Evolutionary conservation across 2,113 vertebrate species (phyloP), one percentile per base, ranked within the genome.

Genomic region (Ancistrus triradiatus): DNA sequence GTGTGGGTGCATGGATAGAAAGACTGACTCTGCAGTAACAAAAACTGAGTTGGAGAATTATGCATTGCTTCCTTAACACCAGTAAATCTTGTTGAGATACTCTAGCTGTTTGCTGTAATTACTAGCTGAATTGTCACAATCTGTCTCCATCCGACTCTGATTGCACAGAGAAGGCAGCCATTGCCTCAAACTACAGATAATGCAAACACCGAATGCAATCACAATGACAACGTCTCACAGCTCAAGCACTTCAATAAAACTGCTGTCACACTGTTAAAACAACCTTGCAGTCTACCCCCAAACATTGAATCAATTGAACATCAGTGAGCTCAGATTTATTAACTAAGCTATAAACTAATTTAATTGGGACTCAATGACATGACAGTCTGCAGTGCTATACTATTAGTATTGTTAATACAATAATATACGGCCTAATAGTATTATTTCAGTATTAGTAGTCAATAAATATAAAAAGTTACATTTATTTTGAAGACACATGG

Each of bases 261-360:
- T 52, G 50, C 50, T 52, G 33, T 52, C 48, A 40, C 22, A 14
- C 2, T n/a, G 15, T n/a, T n/a, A n/a, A n/a, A n/a, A n/a, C n/a
- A n/a, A n/a, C n/a, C n/a, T n/a, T n/a, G n/a, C n/a, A n/a, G n/a
- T n/a, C n/a, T n/a, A n/a, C n/a, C n/a, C n/a, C n/a, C n/a, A n/a
- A n/a, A n/a, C n/a, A n/a, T n/a, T n/a, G n/a, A n/a, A n/a, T n/a
- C n/a, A n/a, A n/a, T n/a, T n/a, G n/a, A n/a, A n/a, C n/a, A n/a
- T n/a, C n/a, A n/a, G n/a, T n/a, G n/a, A n/a, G n/a, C n/a, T n/a
- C n/a, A n/a, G n/a, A 7, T 43, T 28, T 13, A n/a, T 17, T 57
- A 21, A 57, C 35, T 22, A 14, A 22, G 11, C n/a, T 18, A n/a
- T n/a, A n/a, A n/a, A n/a, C n/a, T 9, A 35, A n/a, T 61, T 19